Percentiles rank a stretch among this genome's conserved stretches.
These are phyloP conservation scores for Hypselothyrea guttata DNA, from an alignment of 2,888 invertebrate genomes.

Conservation along the genomic window DNA sequence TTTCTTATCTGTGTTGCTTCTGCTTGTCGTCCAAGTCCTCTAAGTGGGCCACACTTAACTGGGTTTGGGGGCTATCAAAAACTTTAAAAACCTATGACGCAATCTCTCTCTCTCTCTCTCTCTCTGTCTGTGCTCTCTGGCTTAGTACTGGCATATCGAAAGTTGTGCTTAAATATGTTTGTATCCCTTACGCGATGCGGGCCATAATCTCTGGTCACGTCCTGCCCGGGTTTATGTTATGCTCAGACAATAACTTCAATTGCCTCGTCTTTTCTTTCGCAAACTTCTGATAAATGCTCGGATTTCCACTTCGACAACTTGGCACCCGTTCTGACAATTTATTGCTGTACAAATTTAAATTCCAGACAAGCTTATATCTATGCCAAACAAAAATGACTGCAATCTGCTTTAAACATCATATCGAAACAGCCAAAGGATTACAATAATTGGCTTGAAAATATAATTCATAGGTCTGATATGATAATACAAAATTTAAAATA, in stretches of 20 bases:
- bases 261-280: background rate
- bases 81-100: conserved; percentile 45
- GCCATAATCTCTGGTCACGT: no score
- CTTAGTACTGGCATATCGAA: conserved; percentile 18
- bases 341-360: no score
- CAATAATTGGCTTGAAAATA: no score
- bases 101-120: conserved; percentile 2
- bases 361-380: no score
- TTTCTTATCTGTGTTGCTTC: conserved; percentile 38
- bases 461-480: no score
- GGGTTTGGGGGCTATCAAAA: conserved; percentile 26
- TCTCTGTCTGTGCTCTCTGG: background rate
- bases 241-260: background rate
- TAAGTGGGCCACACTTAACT: background rate
- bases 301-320: no score
- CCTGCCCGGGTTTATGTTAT: no score
- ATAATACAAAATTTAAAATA: no score
- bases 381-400: no score
- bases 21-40: conserved; percentile 33
- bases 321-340: no score
- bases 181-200: background rate
- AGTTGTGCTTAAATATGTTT: conserved; percentile 10
- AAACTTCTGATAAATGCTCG: background rate
- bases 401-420: no score
- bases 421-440: no score